phyloP scores from a whole-genome alignment of 2,797 vertebrate species.

The Gila robusta region DNA sequence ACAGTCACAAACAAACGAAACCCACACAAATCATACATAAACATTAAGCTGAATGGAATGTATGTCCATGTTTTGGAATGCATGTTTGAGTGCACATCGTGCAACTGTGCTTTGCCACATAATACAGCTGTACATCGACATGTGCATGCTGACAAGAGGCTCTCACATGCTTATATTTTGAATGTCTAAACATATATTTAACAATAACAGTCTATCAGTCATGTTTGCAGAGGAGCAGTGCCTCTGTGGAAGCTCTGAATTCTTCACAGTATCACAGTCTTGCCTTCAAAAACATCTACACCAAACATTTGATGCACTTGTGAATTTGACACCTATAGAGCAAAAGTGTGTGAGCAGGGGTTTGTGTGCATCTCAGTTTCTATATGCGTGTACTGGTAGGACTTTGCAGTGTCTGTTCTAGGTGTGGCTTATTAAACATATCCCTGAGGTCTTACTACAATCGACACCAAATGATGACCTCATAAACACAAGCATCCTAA shows the following conservation, averaged over 20 bases:
- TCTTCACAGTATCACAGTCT: constrained; percentile 66
- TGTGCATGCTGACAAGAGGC: constrained; percentile 55
- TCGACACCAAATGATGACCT: not conserved
- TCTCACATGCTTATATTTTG: constrained; percentile 47
- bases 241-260: constrained; percentile 51
- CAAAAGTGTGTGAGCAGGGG: constrained; percentile 24
- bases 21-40: constrained; percentile 30
- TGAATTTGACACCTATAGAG: constrained; percentile 40
- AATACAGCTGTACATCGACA: constrained; percentile 46
- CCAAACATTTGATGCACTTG: constrained; percentile 34
- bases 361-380: constrained; percentile 51
- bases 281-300: constrained; percentile 37
- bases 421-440: constrained; percentile 24
- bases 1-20: constrained; percentile 45
- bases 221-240: constrained; percentile 36
- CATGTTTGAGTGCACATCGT: constrained; percentile 40
- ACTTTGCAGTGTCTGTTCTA: constrained; percentile 21
- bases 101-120: constrained; percentile 58
- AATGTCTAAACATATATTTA: constrained; percentile 19
- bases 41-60: constrained; percentile 42
- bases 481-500: constrained; percentile 31
- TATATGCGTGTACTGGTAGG: constrained; percentile 25
- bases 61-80: constrained; percentile 51
- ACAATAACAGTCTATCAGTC: constrained; percentile 52
- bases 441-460: constrained; percentile 34